Conservation (phyloP, 2,888 invertebrate species). For the Melipona bicolor region DNA sequence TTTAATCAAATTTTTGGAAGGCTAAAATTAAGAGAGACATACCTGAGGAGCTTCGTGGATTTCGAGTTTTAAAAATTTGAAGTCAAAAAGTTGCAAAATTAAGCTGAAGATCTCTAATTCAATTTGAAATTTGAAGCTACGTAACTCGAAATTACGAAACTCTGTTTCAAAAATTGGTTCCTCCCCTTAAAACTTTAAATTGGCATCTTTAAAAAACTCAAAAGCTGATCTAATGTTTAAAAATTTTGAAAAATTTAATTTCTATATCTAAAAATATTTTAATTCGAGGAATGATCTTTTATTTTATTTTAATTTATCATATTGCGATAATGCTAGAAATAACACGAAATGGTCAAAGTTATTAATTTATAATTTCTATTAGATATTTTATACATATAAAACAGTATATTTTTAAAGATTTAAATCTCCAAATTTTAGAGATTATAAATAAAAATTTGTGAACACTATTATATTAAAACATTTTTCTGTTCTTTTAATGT, state of each 20-base stretch:
- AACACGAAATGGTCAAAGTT: too few relatives aligned
- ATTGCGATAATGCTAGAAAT: too few relatives aligned
- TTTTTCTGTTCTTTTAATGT: too few relatives aligned
- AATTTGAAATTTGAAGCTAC: not conserved
- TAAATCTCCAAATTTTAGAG: too few relatives aligned
- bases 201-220: not conserved
- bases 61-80: not conserved
- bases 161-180: not conserved
- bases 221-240: not conserved
- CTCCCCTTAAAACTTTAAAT: not conserved
- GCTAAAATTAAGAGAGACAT: too few relatives aligned
- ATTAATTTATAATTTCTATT: too few relatives aligned
- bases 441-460: too few relatives aligned
- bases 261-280: not conserved
- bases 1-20: not conserved
- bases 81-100: not conserved
- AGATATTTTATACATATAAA: too few relatives aligned
- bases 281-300: not conserved
- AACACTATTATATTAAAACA: too few relatives aligned
- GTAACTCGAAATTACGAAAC: not conserved
- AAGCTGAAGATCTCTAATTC: not conserved
- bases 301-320: too few relatives aligned
- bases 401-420: too few relatives aligned
- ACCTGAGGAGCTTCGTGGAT: not conserved
- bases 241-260: not conserved